Evolutionary conservation across 2,797 vertebrate genomes (phyloP).

Genomic region (Chloroceryle amazona): DNA sequence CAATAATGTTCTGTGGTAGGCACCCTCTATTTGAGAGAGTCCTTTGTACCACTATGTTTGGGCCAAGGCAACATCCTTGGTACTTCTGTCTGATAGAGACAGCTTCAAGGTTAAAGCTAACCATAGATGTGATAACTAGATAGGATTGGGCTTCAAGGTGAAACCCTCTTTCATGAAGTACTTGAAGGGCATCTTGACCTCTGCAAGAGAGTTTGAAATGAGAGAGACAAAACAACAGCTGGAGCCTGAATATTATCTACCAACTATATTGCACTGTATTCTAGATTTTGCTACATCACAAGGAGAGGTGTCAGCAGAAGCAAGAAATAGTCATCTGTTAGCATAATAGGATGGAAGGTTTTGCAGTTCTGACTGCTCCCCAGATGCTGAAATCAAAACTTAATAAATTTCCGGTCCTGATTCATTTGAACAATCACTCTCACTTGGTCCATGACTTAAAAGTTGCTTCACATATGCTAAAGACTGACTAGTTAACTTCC

Average conservation of each 20-base stretch:
- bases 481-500: neutral
- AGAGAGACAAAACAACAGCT: too few relatives aligned
- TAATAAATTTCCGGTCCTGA: neutral
- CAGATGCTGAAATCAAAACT: neutral
- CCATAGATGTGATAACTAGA: neutral
- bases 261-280: neutral
- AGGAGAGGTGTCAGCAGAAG: neutral
- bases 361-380: neutral
- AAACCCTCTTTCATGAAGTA: neutral
- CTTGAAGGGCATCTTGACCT: constrained; percentile 12
- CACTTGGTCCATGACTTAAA: neutral
- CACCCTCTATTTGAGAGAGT: neutral
- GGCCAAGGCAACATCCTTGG: neutral
- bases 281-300: neutral
- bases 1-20: neutral
- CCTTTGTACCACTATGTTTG: neutral
- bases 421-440: neutral
- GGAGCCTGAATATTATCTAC: neutral
- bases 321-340: neutral
- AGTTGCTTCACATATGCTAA: neutral
- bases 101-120: neutral
- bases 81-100: neutral
- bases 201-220: neutral
- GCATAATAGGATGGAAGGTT: neutral
- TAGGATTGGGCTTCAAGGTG: neutral